A percentile compares a stretch with the other conserved stretches of the same genome.
phyloP scores from a whole-genome alignment of 1,140 invertebrate genomes.

The Papilio xuthus region DNA sequence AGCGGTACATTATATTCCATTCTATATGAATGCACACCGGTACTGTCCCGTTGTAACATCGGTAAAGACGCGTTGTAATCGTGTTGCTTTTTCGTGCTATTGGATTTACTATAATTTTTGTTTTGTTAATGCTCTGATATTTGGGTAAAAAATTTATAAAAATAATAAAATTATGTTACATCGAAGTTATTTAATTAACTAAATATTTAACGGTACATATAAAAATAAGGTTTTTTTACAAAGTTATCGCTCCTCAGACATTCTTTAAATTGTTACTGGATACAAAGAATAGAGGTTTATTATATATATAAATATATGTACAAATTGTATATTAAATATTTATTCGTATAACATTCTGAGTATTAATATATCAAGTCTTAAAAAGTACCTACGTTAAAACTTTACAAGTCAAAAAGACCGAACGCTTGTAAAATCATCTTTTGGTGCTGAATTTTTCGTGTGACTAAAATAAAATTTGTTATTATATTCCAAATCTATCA shows the following conservation, averaged over 20 bases:
- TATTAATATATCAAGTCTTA: background rate
- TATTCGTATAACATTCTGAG: background rate
- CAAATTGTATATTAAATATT: background rate
- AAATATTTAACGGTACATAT: background rate
- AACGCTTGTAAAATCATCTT: background rate
- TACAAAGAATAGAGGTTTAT: background rate
- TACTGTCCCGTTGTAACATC: background rate
- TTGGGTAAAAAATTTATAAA: background rate
- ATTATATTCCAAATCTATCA: conserved; percentile 9
- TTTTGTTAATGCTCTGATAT: no score
- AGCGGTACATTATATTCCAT: no score
- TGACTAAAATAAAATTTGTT: background rate
- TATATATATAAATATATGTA: conserved; percentile 3
- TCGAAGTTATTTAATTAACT: background rate
- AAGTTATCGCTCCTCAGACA: background rate
- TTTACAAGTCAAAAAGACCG: background rate
- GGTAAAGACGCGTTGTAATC: background rate
- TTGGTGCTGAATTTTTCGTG: background rate
- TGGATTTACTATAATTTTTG: no score
- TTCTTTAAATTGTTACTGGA: background rate
- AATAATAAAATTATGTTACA: background rate
- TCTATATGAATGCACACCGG: no score
- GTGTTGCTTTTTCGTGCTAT: no score
- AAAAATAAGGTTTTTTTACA: background rate
- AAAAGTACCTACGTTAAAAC: background rate